These are phyloP conservation scores for Rhabdomys pumilio DNA, from an alignment of 2,797 vertebrate genomes.

Conservation along the genomic window DNA sequence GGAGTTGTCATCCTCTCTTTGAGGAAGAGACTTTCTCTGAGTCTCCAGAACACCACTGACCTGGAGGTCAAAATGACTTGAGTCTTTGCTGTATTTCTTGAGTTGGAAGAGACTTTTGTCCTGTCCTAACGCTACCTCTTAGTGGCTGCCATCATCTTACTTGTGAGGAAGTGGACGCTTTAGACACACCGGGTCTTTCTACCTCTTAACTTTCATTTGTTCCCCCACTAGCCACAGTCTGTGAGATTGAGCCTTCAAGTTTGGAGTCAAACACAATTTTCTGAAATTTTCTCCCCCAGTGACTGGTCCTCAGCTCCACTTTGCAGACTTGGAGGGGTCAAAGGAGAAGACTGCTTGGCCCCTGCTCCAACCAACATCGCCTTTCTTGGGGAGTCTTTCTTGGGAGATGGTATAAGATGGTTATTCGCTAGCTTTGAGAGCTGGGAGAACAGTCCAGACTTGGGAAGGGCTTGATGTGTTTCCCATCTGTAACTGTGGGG, in stretches of 20 bases:
- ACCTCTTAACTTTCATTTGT: background rate
- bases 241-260: background rate
- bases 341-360: background rate
- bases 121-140: background rate
- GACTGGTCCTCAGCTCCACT: background rate
- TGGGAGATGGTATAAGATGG: background rate
- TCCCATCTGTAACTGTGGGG: background rate
- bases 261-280: slow-evolving; percentile 5
- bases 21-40: background rate
- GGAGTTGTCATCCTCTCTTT: background rate
- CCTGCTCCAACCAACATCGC: background rate
- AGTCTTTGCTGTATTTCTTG: background rate
- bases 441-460: background rate
- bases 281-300: background rate
- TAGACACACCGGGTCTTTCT: background rate
- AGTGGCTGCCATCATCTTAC: background rate
- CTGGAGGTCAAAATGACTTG: background rate
- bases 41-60: background rate
- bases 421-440: background rate
- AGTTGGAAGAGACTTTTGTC: background rate
- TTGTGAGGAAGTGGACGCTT: background rate
- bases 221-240: background rate
- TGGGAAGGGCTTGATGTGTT: accelerated
- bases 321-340: background rate
- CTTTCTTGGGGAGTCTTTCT: background rate